Evolutionary conservation across 2,797 vertebrate genomes (phyloP).

Genomic region (Myripristis murdjan): DNA sequence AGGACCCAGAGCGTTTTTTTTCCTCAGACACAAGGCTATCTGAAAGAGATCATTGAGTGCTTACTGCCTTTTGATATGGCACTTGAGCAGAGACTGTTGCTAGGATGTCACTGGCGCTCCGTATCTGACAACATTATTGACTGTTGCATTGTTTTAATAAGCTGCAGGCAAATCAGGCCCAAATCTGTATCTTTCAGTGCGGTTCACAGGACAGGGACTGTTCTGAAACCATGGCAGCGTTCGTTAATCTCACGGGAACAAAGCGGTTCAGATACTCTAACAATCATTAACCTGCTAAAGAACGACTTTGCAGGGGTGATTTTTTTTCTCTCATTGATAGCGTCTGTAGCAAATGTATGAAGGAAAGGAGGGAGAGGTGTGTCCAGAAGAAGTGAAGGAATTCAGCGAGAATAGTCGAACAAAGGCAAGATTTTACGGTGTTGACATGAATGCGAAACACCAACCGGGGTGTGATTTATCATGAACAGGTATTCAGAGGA

Average conservation of each 20-base stretch:
- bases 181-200: neutral
- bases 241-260: conserved; percentile 4
- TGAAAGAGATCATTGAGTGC: neutral
- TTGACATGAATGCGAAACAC: conserved; percentile 1
- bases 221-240: neutral
- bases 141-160: neutral
- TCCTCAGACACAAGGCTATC: too few relatives aligned
- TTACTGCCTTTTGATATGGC: neutral
- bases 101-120: neutral
- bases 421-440: neutral
- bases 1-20: too few relatives aligned
- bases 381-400: neutral
- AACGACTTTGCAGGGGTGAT: neutral
- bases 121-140: neutral
- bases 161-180: neutral
- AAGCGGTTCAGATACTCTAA: neutral
- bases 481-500: neutral
- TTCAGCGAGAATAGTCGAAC: neutral
- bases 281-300: conserved; percentile 28
- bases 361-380: neutral
- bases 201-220: neutral
- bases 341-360: neutral
- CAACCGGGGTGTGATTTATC: neutral
- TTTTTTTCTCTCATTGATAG: conserved; percentile 3
- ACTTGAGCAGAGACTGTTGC: neutral